Evolutionary conservation across 2,113 vertebrate genomes (phyloP).

Genomic region (Chauna torquata): DNA sequence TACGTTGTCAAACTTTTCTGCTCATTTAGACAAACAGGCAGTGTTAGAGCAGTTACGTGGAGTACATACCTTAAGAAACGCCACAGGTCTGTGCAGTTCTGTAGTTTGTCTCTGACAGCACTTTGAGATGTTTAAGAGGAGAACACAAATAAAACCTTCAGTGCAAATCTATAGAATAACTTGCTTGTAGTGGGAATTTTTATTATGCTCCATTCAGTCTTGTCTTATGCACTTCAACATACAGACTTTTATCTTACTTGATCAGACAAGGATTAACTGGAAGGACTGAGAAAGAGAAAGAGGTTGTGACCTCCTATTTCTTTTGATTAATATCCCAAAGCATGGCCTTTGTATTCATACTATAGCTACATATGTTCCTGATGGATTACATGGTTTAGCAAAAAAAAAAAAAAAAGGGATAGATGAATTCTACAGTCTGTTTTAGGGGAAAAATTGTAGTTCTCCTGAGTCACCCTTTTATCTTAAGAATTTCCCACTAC

Average conservation of each 20-base stretch:
- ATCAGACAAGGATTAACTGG: neutral
- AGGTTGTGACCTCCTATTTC: neutral
- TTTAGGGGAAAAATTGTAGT: neutral
- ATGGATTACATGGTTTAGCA: rapidly evolving
- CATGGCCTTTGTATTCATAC: neutral
- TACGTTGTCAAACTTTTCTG: neutral
- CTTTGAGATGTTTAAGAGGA: neutral
- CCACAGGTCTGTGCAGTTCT: neutral
- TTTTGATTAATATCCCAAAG: neutral
- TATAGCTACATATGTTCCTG: neutral
- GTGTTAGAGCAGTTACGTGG: neutral
- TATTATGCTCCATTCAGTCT: neutral
- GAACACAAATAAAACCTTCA: neutral
- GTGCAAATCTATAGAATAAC: neutral
- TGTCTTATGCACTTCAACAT: neutral
- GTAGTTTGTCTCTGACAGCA: neutral
- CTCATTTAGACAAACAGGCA: neutral
- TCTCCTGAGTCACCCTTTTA: neutral
- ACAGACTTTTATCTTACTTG: neutral
- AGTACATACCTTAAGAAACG: neutral
- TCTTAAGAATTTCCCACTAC: neutral
- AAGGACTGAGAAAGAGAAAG: neutral
- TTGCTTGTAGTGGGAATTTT: neutral
- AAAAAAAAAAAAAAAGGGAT: no score
- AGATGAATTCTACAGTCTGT: neutral